Evolutionary conservation across 35 echinoderm and acorn worm genomes (phyloP), one percentile per base, ranked within the genome.

Genomic region (Apostichopus californicus): DNA sequence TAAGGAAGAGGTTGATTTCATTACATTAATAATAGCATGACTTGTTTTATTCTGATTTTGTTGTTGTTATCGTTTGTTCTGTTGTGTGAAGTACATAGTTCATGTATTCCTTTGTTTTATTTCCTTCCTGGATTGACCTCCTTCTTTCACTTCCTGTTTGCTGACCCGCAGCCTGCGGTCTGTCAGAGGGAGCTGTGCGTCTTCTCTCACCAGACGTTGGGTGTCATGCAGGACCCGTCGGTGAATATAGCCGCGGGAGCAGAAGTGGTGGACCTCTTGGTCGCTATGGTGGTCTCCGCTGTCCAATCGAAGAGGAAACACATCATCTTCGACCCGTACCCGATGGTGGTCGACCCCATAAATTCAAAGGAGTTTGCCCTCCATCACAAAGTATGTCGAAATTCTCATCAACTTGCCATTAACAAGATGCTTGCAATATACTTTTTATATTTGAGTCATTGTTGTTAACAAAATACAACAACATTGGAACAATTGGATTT

Each of bases 171-270:
- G 97, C 97, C 97, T 93, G 97, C 97, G 78, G 97, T 99, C 64
- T 99, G 97, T 90, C 95, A 96, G 82, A 91, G 97, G n/a, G 97
- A 99, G 83, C 95, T 99, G 7, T 99, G 97, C 83, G 97, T 99
- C 60, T 96, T 96, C 79, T 96, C 95, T 55, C 95, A 96, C 93
- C 95, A 99, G 90, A 99, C 93, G 26, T 86, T 99, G 9, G 97
- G 97, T 15, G 97, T 99, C 25, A 99, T 99, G 97, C 97, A 96
- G 60, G 95, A 95, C 57, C 91, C 97, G 9, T 92, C 95, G 22
- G 95, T 94, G 18, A 96, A 99, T 77, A 99, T 99, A 22, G 97
- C 97, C 6, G 92, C 95, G 12, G 97, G 97, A 60, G 97, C 97
- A 52, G 97, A 99, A 68, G 97, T 99, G n/a, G 97, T 99, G 52